These are phyloP conservation scores for Acanthoscelides obtectus DNA, from an alignment of 2,888 invertebrate genomes.

Conservation along the genomic window DNA sequence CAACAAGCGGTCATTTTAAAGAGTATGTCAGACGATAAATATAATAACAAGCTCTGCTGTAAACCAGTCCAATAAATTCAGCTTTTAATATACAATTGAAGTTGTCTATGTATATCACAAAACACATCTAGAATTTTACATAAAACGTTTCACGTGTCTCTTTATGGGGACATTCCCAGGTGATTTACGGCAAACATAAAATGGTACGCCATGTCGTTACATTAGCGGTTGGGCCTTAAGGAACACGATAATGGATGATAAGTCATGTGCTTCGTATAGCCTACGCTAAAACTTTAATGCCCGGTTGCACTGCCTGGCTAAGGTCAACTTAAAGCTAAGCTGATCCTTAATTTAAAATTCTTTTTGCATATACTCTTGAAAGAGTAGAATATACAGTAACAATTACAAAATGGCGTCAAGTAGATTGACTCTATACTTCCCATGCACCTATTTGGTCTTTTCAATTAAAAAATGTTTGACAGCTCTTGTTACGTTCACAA, in stretches of 20 bases:
- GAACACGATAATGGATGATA: background rate
- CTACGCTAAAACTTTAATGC: too few relatives aligned
- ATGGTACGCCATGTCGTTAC: background rate
- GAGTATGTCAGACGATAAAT: background rate
- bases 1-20: too few relatives aligned
- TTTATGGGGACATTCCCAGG: conserved; percentile 17
- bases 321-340: too few relatives aligned
- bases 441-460: too few relatives aligned
- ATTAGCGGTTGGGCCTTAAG: background rate
- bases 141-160: conserved; percentile 18
- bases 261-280: background rate
- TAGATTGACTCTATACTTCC: too few relatives aligned
- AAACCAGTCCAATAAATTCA: conserved; percentile 12
- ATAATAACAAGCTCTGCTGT: background rate
- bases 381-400: too few relatives aligned
- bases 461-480: too few relatives aligned
- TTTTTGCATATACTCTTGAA: too few relatives aligned
- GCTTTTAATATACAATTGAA: conserved; percentile 19
- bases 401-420: too few relatives aligned
- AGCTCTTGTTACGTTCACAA: too few relatives aligned
- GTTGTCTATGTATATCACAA: conserved; percentile 20
- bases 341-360: too few relatives aligned
- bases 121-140: conserved; percentile 18
- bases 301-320: too few relatives aligned
- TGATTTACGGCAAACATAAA: conserved; percentile 11